Conservation (phyloP, 1,140 invertebrate genomes). For the Drosophila nebulosa region DNA sequence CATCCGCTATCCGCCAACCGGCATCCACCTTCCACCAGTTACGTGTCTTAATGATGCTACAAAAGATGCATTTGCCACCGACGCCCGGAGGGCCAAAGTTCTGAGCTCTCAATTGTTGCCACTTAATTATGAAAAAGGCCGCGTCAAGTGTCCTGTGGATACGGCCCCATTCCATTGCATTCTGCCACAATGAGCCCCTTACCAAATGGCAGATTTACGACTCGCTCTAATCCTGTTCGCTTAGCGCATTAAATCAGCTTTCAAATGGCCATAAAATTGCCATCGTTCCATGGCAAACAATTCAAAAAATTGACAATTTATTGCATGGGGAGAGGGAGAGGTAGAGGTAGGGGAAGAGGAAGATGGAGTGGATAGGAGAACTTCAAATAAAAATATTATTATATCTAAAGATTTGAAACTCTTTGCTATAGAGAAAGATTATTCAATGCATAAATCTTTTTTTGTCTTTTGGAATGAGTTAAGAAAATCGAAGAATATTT, state of each 20-base stretch:
- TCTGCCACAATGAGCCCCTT: constrained; percentile 39
- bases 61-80: constrained; percentile 32
- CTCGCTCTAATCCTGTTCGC: constrained; percentile 59
- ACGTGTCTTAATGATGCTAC: constrained; percentile 74
- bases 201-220: constrained; percentile 54
- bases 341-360: background rate
- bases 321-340: too few relatives aligned
- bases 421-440: too few relatives aligned
- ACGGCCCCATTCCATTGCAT: background rate
- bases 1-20: background rate
- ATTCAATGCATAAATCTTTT: too few relatives aligned
- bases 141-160: constrained; percentile 42
- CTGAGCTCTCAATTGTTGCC: constrained; percentile 11
- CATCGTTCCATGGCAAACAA: constrained; percentile 51
- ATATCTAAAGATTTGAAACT: too few relatives aligned
- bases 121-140: constrained; percentile 74
- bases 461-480: too few relatives aligned
- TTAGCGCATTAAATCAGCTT: constrained; percentile 71
- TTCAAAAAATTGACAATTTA: constrained; percentile 74
- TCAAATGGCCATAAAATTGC: constrained; percentile 71
- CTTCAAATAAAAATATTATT: too few relatives aligned
- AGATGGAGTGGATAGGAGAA: too few relatives aligned
- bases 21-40: constrained; percentile 7
- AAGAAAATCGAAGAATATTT: too few relatives aligned
- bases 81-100: constrained; percentile 18